Evolutionary conservation across 2,888 invertebrate genomes (phyloP).

Genomic region (Cryptosula pallasiana): DNA sequence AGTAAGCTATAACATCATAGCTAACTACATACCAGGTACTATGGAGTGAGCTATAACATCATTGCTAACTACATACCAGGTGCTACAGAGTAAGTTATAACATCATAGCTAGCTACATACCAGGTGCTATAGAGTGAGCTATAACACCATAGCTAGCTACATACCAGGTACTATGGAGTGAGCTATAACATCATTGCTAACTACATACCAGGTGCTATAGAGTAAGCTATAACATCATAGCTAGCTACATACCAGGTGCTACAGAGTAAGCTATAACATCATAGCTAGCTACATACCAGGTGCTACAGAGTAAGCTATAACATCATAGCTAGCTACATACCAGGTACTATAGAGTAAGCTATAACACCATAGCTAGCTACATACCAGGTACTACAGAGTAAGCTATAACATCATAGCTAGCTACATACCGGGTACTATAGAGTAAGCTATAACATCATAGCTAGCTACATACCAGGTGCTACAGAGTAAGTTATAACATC

Average conservation of each 20-base stretch:
- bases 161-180: not conserved
- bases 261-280: not conserved
- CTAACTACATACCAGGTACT: not conserved
- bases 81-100: not conserved
- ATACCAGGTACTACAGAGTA: not conserved
- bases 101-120: constrained; percentile 52
- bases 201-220: not conserved
- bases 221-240: not conserved
- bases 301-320: not conserved
- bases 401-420: not conserved
- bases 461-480: not conserved
- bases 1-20: not conserved
- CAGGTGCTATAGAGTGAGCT: constrained; percentile 89
- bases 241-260: not conserved
- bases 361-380: constrained; percentile 59
- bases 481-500: not conserved
- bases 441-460: not conserved
- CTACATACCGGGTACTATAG: not conserved
- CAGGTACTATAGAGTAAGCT: constrained; percentile 89
- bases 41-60: not conserved
- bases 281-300: not conserved
- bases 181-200: not conserved
- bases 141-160: constrained; percentile 59
- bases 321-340: constrained; percentile 52
- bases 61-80: not conserved